Percentiles rank a stretch among this genome's conserved stretches.
phyloP scores from a whole-genome alignment of 2,113 vertebrate species.

The Myrmecophaga tridactyla region DNA sequence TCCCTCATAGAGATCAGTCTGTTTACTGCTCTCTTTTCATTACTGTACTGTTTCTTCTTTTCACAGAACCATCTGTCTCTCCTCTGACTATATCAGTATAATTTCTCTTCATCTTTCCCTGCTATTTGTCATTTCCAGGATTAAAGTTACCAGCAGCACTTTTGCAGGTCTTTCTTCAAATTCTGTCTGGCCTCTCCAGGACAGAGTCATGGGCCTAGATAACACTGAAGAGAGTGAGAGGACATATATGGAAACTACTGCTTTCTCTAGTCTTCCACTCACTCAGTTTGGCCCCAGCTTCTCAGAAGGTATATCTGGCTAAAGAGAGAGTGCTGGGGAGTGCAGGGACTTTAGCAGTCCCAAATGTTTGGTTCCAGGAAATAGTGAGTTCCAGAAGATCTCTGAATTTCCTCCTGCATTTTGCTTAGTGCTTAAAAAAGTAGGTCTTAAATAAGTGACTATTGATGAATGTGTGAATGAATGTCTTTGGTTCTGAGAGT shows the following conservation, averaged over 20 bases:
- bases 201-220: background rate
- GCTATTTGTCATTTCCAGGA: background rate
- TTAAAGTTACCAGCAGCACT: background rate
- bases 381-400: background rate
- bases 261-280: background rate
- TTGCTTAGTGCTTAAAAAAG: conserved; percentile 31
- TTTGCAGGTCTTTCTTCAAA: background rate
- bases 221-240: background rate
- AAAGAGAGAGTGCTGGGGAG: background rate
- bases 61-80: background rate
- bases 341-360: background rate
- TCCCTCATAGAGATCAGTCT: background rate
- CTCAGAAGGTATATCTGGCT: background rate
- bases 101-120: background rate
- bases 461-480: background rate
- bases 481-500: background rate
- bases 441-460: background rate
- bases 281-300: background rate
- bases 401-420: background rate
- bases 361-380: background rate
- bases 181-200: background rate
- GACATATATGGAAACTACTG: background rate
- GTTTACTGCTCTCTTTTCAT: conserved; percentile 1
- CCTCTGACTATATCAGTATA: background rate
- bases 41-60: background rate